Evolutionary conservation across 2,888 invertebrate species (phyloP), one percentile per base, ranked within the genome.

Genomic region (Ectemnius cavifrons): DNA sequence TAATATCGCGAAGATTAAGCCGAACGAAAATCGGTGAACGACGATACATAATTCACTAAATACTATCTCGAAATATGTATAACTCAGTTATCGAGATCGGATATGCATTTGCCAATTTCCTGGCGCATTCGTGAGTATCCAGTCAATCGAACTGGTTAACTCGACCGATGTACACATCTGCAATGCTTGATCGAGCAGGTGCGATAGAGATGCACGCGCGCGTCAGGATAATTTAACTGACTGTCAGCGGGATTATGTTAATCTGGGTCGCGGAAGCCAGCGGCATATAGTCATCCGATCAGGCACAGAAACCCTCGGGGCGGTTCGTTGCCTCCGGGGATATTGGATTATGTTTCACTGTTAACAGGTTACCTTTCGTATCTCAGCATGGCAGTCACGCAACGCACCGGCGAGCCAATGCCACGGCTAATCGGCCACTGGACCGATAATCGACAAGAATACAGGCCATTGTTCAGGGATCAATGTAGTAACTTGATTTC

Each of bases 281-380:
- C 45, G 47, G 67, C 58, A 64, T 46, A 63, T 67, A 73, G 71
- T 78, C 73, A 82, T 67, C 68, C 71, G 75, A 82, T 82, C 82
- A 76, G 67, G 64, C 52, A 65, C 71, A 75, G 73, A 73, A 78
- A 81, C 70, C 74, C 67, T 73, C 73, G 57, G 65, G n/a, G 61
- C 47, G 75, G 77, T 82, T 83, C 77, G 74, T 83, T 78, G 73
- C 71, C 37, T 72, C 59, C 63, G 75, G 57, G 60, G 78, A 77
- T 81, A 79, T 81, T 75, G 77, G 80, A 84, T 85, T 83, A 82
- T 81, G 73, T 81, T 85, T 78, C 80, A 71, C 75, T 79, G 77
- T 83, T 83, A 82, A 79, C 82, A 82, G 80, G 76, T 85, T 84
- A 73, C 78, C 73, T 83, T 85, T 81, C 83, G 65, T 82, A 77